phyloP scores from a whole-genome alignment of 1,140 invertebrate genomes.

The Sogatella furcifera region DNA sequence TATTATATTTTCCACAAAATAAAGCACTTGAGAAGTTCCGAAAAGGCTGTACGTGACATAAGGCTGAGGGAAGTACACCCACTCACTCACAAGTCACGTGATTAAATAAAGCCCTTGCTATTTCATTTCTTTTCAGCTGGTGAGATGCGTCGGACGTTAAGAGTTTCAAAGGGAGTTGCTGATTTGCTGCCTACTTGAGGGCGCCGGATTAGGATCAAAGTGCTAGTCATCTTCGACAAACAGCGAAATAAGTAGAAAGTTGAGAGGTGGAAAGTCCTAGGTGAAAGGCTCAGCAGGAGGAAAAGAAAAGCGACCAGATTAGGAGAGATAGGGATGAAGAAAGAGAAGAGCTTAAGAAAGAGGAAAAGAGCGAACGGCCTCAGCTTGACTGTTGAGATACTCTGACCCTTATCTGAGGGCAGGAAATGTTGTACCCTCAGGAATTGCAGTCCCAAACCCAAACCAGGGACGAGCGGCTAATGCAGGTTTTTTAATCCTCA shows the following conservation, averaged over 20 bases:
- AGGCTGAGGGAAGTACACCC: no score
- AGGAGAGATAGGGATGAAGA: constrained; percentile 13
- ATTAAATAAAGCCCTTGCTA: no score
- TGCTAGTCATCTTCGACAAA: no score
- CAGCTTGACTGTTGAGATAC: no score
- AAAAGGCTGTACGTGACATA: no score
- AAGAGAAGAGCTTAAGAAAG: constrained; percentile 17
- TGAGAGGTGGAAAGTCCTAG: constrained; percentile 3
- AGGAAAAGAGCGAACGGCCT: constrained; percentile 8
- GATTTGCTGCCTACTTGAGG: no score
- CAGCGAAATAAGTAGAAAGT: constrained; percentile 20
- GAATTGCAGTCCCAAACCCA: no score
- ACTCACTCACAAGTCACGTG: no score
- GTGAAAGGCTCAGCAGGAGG: background rate
- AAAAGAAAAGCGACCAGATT: constrained; percentile 11
- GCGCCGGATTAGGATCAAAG: no score
- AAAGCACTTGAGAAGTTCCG: background rate
- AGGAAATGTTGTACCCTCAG: background rate
- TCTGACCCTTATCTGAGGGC: background rate
- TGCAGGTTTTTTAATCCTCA: no score
- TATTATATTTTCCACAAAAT: background rate
- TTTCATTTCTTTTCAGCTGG: no score
- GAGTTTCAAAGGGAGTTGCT: constrained; percentile 9
- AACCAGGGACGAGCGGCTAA: no score
- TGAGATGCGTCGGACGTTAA: background rate